Base-by-base conservation (phyloP, 2,888 invertebrate species). In the Philonicus albiceps region DNA sequence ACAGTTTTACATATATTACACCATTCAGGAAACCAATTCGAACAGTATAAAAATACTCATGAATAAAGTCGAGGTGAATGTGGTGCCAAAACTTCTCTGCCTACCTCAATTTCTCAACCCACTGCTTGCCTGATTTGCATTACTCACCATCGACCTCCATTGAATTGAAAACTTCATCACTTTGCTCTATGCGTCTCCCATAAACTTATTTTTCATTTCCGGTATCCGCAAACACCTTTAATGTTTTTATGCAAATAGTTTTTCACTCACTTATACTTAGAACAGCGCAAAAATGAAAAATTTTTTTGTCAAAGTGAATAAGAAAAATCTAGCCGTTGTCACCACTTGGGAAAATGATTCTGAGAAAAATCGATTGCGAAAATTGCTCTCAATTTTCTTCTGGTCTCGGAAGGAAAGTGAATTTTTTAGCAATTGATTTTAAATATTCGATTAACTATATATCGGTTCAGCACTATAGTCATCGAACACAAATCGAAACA, bases 91-190 rank as follows among this genome's bases (percentile, higher is more conserved):
- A 37, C 31, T 74, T 74, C 74, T 74, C 74, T 74, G 74, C 80
- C 80, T 53, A 80, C 49, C 53, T 53, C 80, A 80, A 80, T 27
- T 53, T 31, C 37, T 22, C 80, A 80, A 31, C 49, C 80, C 80
- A 43, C 72, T 16, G 80, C 30, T 55, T 40, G 34, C 34, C 83
- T 37, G 78, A 27, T 43, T 55, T 27, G 72, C 34, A 83, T 87
- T 86, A 87, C 87, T 87, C 87, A 87, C 87, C 87, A 85, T 78
- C 87, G 83, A 86, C 87, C 86, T 86, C 86, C 87, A 87, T 87
- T 87, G 87, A 87, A 34, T 86, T 84, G 83, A 86, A 83, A 86
- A 76, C 80, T 83, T 87, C 37, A 73, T 55, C 75, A 83, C 81
- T 87, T 86, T 74, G 81, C 74, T 83, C n/a, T 31, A 30, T n/a